These are phyloP conservation scores for Ptyas mucosa DNA, from an alignment of 2,113 vertebrate species.

Conservation along the genomic window DNA sequence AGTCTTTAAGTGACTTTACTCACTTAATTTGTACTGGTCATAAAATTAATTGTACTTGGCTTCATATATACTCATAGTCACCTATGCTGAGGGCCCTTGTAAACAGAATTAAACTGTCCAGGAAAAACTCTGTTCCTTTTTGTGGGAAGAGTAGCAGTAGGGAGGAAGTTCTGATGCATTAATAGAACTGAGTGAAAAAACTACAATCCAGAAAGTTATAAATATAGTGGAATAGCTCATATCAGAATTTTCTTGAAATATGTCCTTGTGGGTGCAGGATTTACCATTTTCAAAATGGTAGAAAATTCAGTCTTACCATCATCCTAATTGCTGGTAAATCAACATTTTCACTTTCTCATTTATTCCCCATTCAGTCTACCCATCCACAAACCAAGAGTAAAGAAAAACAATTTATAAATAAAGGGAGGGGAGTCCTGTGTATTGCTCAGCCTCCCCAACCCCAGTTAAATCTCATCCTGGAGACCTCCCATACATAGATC, in stretches of 20 bases:
- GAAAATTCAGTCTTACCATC: background rate
- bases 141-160: background rate
- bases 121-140: background rate
- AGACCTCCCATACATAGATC: background rate
- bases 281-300: background rate
- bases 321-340: background rate
- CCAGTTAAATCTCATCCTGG: background rate
- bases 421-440: background rate
- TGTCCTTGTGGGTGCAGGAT: background rate
- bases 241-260: background rate
- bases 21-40: background rate
- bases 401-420: background rate
- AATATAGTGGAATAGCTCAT: background rate
- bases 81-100: background rate
- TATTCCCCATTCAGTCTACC: background rate
- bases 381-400: background rate
- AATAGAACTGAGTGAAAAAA: background rate
- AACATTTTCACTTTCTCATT: background rate
- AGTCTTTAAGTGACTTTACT: background rate
- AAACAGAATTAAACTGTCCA: background rate
- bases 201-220: background rate
- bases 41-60: background rate
- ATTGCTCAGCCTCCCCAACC: background rate
- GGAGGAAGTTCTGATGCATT: background rate
- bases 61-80: background rate